phyloP scores from a whole-genome alignment of 1,140 invertebrate species.

The Drosophila ohnishii region DNA sequence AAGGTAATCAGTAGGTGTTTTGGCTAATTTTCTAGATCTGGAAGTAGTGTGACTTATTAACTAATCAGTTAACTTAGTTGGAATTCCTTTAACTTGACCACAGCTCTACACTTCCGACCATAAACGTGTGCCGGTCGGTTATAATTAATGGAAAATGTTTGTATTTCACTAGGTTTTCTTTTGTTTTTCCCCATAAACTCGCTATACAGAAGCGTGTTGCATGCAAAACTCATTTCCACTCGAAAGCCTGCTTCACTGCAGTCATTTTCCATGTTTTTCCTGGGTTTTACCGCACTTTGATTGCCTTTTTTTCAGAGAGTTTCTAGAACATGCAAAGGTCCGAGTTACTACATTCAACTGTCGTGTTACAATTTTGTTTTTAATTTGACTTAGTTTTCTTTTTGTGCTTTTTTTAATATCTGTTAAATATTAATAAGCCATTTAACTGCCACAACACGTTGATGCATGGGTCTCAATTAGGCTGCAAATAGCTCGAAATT shows the following conservation, averaged over 20 bases:
- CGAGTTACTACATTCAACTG: slow-evolving; percentile 39
- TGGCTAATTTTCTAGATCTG: slow-evolving; percentile 16
- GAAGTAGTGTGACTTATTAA: slow-evolving; percentile 18
- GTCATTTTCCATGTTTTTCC: slow-evolving; percentile 71
- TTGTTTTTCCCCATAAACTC: neutral
- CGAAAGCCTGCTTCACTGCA: slow-evolving; percentile 69
- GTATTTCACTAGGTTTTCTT: neutral
- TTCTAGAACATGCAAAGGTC: slow-evolving; percentile 40
- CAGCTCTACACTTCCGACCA: slow-evolving; percentile 45
- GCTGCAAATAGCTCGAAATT: slow-evolving; percentile 74
- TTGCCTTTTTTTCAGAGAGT: slow-evolving; percentile 14
- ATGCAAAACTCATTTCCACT: slow-evolving; percentile 72
- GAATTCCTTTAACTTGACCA: slow-evolving; percentile 13
- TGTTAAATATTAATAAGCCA: slow-evolving; percentile 77
- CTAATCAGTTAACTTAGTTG: slow-evolving; percentile 27
- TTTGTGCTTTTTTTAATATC: slow-evolving; percentile 26
- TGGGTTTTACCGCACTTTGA: slow-evolving; percentile 18
- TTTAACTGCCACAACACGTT: slow-evolving; percentile 73
- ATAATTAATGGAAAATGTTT: slow-evolving; percentile 36
- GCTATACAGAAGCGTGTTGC: slow-evolving; percentile 51
- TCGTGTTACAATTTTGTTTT: slow-evolving; percentile 32
- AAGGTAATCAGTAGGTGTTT: slow-evolving; percentile 15
- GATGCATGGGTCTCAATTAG: slow-evolving; percentile 74
- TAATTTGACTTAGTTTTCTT: slow-evolving; percentile 5
- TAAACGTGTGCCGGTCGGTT: slow-evolving; percentile 32